A percentile compares a stretch with the other conserved stretches of the same genome.
phyloP scores from a whole-genome alignment of 2,888 invertebrate genomes.

The Orthosia cruda region DNA sequence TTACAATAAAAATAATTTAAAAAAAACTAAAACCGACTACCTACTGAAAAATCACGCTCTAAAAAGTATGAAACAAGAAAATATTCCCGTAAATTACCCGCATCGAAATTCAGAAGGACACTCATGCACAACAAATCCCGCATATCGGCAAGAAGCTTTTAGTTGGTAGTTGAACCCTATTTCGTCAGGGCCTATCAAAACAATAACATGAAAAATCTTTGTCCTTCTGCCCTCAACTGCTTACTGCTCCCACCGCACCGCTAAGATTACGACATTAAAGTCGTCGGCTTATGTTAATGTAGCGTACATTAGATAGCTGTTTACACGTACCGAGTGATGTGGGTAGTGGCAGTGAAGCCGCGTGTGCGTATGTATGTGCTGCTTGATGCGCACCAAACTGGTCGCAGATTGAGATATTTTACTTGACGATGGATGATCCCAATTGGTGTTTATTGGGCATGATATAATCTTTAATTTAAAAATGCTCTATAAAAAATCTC shows the following conservation, averaged over 20 bases:
- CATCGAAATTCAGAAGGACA: too few relatives aligned
- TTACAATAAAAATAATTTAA: too few relatives aligned
- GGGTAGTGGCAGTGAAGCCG: conserved; percentile 22
- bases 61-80: too few relatives aligned
- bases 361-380: not conserved
- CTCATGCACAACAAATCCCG: too few relatives aligned
- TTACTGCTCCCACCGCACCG: not conserved
- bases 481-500: not conserved
- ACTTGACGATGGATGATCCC: conserved; percentile 13
- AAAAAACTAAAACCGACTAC: too few relatives aligned
- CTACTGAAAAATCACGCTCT: too few relatives aligned
- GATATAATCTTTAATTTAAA: not conserved
- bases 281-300: conserved; percentile 61
- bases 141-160: too few relatives aligned
- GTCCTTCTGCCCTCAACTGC: conserved; percentile 24
- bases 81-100: too few relatives aligned
- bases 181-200: not conserved
- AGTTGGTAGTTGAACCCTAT: too few relatives aligned
- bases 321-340: conserved; percentile 49
- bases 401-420: conserved; percentile 27
- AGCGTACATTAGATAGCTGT: conserved; percentile 59
- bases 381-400: not conserved
- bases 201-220: not conserved
- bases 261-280: conserved; percentile 54
- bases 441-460: not conserved